Base-by-base conservation (phyloP, 2,113 vertebrate genomes). In the Girardinichthys multiradiatus region DNA sequence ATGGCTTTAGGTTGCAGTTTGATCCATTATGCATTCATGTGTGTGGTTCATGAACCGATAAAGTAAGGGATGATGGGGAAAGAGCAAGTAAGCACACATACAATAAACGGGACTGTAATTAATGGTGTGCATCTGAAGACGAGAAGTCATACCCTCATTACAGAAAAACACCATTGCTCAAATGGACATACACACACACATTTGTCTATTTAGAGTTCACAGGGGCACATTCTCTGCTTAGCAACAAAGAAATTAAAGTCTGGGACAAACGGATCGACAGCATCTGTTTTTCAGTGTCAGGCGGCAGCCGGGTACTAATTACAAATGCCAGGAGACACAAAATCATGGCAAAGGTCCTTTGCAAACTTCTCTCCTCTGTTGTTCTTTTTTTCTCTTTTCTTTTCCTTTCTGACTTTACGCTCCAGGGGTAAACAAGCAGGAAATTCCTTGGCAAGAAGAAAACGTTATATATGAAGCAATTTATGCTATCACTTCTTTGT, bases 371-470 rank as follows among this genome's bases (percentile, higher is more conserved):
- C 63, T 29, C 68, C 64, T 68, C 9, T 51, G 26, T 71, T 62
- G 39, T 29, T 67, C 42, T 51, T 51, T 30, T 27, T 7, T 30
- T 4, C n/a, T 39, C 42, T 35, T 37, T n/a, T 10, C 1, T 27
- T 61, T 76, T 58, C 3, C 28, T 60, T 70, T 78, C 48, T 64
- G 63, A 42, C 51, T 76, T 76, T 27, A 72, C 68, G 91, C 93
- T 93, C 39, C 78, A 31, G 91, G 92, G 92, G 87, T 94, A 93
- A 94, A 93, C 92, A 94, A 90, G 81, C 68, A 61, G 63, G 39
- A 74, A 80, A 80, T 73, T 87, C 90, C 80, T 21, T 81, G 83
- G 90, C 86, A 45, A 87, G 70, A 84, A 80, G 82, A 89, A 82
- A 79, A 82, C 79, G 89, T 93, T 90, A 90, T 87, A 91, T 82